A percentile compares a stretch with the other conserved stretches of the same genome.
phyloP scores from a whole-genome alignment of 53 echinoderm and acorn worm genomes.

The Astropecten irregularis region DNA sequence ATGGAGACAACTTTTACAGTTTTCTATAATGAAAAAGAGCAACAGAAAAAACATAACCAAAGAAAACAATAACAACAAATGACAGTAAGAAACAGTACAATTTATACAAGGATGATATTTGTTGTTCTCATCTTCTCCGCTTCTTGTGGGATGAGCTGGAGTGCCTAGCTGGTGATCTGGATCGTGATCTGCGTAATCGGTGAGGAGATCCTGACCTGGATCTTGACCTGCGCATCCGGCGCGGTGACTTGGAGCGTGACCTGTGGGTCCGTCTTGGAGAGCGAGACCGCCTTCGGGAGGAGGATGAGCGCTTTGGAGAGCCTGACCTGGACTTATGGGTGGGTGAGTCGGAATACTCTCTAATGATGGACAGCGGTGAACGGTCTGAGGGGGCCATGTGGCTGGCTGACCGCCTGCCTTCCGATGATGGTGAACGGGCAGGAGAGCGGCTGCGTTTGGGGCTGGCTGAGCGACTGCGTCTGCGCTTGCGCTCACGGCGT shows the following conservation, averaged over 20 bases:
- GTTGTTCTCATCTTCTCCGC: slow-evolving; percentile 79
- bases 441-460: slow-evolving; percentile 71
- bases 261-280: slow-evolving; percentile 79
- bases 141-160: slow-evolving; percentile 48
- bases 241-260: slow-evolving; percentile 81
- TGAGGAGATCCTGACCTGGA: slow-evolving; percentile 77
- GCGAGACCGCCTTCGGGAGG: slow-evolving; percentile 55
- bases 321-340: slow-evolving; percentile 72
- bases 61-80: no score
- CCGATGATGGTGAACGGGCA: slow-evolving; percentile 72
- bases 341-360: slow-evolving; percentile 88
- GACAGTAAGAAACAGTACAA: no score
- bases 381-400: slow-evolving; percentile 53
- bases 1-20: no score
- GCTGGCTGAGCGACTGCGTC: slow-evolving; percentile 79
- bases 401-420: slow-evolving; percentile 56
- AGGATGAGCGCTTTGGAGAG: slow-evolving; percentile 58
- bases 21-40: no score
- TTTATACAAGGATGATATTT: no score
- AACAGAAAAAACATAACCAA: no score
- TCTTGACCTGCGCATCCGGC: slow-evolving; percentile 49
- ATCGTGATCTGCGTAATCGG: slow-evolving; percentile 54
- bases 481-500: slow-evolving; percentile 60
- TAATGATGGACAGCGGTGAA: slow-evolving; percentile 79
- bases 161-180: slow-evolving; percentile 44